Percentiles rank a stretch among this genome's conserved stretches.
These are phyloP conservation scores for Acropternis orthonyx DNA, from an alignment of 2,797 vertebrate species.

Conservation along the genomic window DNA sequence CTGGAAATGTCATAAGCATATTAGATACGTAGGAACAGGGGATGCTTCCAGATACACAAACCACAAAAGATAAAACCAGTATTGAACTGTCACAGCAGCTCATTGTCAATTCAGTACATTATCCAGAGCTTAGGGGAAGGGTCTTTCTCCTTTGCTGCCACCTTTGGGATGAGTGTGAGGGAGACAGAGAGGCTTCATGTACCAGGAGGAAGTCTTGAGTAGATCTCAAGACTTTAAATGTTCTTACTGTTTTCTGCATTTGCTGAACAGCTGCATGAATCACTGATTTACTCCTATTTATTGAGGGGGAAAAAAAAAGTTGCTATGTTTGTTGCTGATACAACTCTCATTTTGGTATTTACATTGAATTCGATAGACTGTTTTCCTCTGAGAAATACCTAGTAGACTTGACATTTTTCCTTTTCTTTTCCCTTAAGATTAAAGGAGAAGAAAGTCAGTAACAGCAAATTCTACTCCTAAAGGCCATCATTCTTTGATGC, in stretches of 20 bases:
- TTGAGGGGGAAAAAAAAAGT: not conserved
- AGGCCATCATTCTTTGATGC: not conserved
- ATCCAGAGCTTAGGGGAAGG: not conserved
- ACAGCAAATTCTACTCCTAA: slow-evolving; percentile 94
- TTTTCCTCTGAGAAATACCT: not conserved
- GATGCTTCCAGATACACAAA: not conserved
- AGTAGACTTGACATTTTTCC: not conserved
- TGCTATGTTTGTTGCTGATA: not conserved
- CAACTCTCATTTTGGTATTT: not conserved
- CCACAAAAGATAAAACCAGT: not conserved
- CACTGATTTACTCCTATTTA: not conserved
- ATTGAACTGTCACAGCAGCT: not conserved
- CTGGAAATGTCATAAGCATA: not conserved
- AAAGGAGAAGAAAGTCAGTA: slow-evolving; percentile 90
- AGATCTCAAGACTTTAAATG: not conserved
- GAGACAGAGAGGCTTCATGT: not conserved
- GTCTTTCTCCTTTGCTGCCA: not conserved
- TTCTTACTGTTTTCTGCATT: not conserved
- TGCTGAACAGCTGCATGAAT: not conserved
- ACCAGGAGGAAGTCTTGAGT: not conserved
- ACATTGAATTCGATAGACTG: not conserved
- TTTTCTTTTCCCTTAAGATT: slow-evolving; percentile 75
- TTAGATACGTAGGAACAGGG: not conserved
- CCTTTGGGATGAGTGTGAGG: not conserved
- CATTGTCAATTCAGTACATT: not conserved